Conservation (phyloP, 2,797 vertebrate species). For the Dendrocincla tyrannina region DNA sequence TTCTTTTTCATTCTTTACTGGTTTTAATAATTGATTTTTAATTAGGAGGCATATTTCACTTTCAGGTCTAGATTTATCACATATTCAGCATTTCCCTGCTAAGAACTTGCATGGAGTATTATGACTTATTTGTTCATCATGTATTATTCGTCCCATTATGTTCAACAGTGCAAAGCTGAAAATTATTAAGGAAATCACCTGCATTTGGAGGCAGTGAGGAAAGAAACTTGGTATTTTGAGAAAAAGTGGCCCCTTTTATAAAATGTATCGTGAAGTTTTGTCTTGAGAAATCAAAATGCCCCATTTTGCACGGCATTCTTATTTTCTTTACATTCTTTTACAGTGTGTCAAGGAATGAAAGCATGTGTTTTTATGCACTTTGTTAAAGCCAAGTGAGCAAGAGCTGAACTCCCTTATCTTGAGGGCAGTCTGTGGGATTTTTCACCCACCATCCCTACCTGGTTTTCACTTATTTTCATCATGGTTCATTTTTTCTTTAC, state of each 20-base stretch:
- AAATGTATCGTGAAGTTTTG: background rate
- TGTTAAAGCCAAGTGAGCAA: background rate
- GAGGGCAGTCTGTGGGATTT: background rate
- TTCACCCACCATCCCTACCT: background rate
- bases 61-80: slow-evolving; percentile 31
- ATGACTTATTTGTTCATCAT: background rate
- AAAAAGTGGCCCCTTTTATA: background rate
- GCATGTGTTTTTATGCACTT: background rate
- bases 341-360: background rate
- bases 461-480: background rate
- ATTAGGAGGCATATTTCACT: slow-evolving; percentile 43
- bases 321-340: background rate
- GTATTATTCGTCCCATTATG: background rate
- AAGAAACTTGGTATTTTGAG: background rate
- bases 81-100: background rate
- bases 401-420: background rate
- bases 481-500: background rate
- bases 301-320: background rate
- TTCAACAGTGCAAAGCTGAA: background rate
- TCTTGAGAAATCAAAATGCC: background rate
- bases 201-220: background rate
- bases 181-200: background rate
- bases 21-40: slow-evolving; percentile 68
- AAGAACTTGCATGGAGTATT: background rate
- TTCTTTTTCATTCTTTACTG: slow-evolving; percentile 35